Percentiles rank a stretch among this genome's conserved stretches.
These are phyloP conservation scores for Pygmarrhopalites habei DNA, from an alignment of 1,140 invertebrate species.

Conservation along the genomic window DNA sequence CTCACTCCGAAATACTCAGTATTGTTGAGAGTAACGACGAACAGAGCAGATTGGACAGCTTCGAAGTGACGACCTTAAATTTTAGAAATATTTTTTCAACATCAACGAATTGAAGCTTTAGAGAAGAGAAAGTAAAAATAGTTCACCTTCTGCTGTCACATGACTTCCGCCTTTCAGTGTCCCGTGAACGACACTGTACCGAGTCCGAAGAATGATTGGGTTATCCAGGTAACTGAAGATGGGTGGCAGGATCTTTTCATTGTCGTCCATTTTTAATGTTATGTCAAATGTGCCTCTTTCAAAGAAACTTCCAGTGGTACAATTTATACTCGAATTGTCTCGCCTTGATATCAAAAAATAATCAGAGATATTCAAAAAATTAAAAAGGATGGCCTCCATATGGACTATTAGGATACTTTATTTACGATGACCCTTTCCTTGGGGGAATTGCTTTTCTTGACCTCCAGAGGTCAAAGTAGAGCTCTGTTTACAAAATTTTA, in stretches of 20 bases:
- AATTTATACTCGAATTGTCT: background rate
- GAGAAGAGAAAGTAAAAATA: no score
- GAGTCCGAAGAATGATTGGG: background rate
- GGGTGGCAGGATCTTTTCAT: background rate
- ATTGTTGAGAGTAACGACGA: background rate
- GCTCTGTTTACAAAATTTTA: no score
- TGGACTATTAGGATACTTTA: no score
- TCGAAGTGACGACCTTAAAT: constrained; percentile 3
- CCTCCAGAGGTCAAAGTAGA: no score
- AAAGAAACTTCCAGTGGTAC: background rate
- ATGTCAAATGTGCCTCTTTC: background rate
- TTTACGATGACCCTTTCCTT: no score
- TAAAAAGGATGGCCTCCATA: no score
- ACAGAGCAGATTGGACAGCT: background rate
- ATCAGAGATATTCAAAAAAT: background rate
- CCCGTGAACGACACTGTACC: background rate
- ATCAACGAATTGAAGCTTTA: no score
- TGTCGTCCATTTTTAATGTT: background rate
- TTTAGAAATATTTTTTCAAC: no score
- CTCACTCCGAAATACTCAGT: constrained; percentile 1
- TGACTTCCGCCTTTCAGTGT: no score
- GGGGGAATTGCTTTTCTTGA: no score
- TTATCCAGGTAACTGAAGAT: background rate
- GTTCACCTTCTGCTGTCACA: no score
- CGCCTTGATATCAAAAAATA: background rate